Evolutionary conservation across 2,113 vertebrate genomes (phyloP), one percentile per base, ranked within the genome.

Genomic region (Carassius auratus): DNA sequence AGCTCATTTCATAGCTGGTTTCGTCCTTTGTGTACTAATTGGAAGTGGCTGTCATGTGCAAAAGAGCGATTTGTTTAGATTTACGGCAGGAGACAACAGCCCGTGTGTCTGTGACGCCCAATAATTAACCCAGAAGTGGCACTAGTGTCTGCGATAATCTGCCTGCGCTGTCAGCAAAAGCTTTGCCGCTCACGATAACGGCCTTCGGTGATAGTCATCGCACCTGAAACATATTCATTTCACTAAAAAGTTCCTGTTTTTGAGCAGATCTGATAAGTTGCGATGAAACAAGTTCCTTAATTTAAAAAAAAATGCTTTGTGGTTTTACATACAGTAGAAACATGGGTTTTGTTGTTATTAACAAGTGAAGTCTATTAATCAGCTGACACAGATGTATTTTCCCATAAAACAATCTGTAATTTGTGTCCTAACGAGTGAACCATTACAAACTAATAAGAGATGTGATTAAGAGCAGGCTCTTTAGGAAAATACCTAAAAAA

Each of bases 31-130:
- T 69, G 61, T 36, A 10, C 33, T 86, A 86, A 89, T 88, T 89
- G 80, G 86, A 78, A 83, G 83, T 86, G 81, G 73, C 82, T 89
- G 83, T 85, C 86, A 87, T 64, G 64, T 79, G 80, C 5, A n/a
- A 80, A 76, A 78, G 38, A 79, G 66, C 15, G n/a, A 55, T 23
- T 68, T 57, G 59, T 76, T 81, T 86, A 69, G 75, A 66, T 79
- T 76, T 84, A 80, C 45, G 10, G 36, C 42, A 0, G 36, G 61
- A 84, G 69, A 68, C 76, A 81, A 52, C 81, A 71, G 76, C 87
- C 45, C 42, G 36, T 59, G 45, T 52, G 69, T 86, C 87, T 33
- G 76, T 74, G 17, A 52, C 61, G 61, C 61, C 76, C 83, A 88
- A 86, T 86, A 88, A 88, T 88, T 76, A 86, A 76, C 38, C 33